phyloP scores from a whole-genome alignment of 2,888 invertebrate species.

The Nineta flava region DNA sequence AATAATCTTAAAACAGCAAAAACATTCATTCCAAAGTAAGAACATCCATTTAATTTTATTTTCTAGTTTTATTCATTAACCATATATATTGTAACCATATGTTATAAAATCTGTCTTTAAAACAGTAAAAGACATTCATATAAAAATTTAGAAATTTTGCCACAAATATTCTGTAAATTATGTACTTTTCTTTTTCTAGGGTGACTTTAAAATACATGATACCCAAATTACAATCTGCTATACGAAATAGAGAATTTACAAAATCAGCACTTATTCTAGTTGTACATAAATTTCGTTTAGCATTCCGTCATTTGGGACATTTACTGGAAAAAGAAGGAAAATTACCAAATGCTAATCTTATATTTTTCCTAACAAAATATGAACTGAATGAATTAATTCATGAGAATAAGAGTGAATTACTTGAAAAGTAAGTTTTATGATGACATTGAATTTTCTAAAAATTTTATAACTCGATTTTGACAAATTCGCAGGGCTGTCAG shows the following conservation, averaged over 20 bases:
- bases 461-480: background rate
- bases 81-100: too few relatives aligned
- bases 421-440: conserved; percentile 10
- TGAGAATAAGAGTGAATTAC: conserved; percentile 16
- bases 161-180: too few relatives aligned
- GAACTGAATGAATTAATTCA: conserved; percentile 44
- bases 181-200: too few relatives aligned
- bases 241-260: conserved; percentile 47
- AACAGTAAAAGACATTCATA: too few relatives aligned
- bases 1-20: background rate
- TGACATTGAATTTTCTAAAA: conserved; percentile 7
- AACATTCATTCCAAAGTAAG: background rate
- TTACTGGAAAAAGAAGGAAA: conserved; percentile 42
- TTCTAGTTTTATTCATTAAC: too few relatives aligned
- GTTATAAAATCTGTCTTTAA: too few relatives aligned
- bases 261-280: conserved; percentile 40
- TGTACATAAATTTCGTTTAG: conserved; percentile 41
- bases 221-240: conserved; percentile 41
- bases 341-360: conserved; percentile 44
- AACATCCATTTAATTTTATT: too few relatives aligned
- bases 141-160: too few relatives aligned
- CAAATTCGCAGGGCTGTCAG: conserved; percentile 41
- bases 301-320: conserved; percentile 37
- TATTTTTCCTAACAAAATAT: conserved; percentile 48
- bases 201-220: conserved; percentile 41